phyloP scores from a whole-genome alignment of 1,140 invertebrate species.

The Reticulitermes speratus region DNA sequence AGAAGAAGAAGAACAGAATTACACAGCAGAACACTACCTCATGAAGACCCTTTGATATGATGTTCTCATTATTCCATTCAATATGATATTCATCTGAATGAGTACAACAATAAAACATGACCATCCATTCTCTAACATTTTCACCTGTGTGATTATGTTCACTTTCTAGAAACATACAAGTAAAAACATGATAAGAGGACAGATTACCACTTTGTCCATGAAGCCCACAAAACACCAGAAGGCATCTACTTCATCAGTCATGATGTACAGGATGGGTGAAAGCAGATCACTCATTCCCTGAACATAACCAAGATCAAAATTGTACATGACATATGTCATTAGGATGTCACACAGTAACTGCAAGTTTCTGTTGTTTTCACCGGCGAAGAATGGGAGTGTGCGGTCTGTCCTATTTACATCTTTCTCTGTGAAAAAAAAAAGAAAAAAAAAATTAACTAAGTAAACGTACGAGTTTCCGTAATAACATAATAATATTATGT shows the following conservation, averaged over 20 bases:
- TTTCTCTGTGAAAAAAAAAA: slow-evolving; percentile 70
- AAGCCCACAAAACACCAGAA: slow-evolving; percentile 99
- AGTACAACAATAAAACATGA: no score
- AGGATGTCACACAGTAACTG: slow-evolving; percentile 84
- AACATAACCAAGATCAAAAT: slow-evolving; percentile 96
- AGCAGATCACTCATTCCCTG: slow-evolving; percentile 98
- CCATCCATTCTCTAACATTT: no score
- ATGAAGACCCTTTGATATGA: no score
- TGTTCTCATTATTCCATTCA: no score
- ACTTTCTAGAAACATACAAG: neutral
- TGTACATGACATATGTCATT: slow-evolving; percentile 99
- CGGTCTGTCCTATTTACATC: slow-evolving; percentile 97
- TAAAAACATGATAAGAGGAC: neutral
- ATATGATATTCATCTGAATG: no score
- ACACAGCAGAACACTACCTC: no score
- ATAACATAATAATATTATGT: no score
- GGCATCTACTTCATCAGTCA: slow-evolving; percentile 90
- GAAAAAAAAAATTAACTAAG: neutral
- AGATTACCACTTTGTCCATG: slow-evolving; percentile 87
- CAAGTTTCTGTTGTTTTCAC: slow-evolving; percentile 89
- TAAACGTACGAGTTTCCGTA: neutral
- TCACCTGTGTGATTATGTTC: neutral
- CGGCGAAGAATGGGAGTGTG: slow-evolving; percentile 85
- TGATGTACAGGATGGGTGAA: slow-evolving; percentile 86
- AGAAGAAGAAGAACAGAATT: no score